These are phyloP conservation scores for Brenthis ino DNA, from an alignment of 2,888 invertebrate species.

Conservation along the genomic window DNA sequence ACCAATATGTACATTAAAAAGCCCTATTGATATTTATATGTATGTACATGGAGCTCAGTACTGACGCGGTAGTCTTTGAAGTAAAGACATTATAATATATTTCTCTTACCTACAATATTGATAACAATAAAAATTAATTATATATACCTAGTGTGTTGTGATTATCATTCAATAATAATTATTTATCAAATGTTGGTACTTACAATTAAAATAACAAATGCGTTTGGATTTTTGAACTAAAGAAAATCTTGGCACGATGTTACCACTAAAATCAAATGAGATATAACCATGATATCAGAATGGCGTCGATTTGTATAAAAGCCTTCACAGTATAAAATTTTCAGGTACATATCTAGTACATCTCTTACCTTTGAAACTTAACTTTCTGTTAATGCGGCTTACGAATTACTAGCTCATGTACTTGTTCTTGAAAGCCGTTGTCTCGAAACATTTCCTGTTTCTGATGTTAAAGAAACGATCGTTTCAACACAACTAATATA, in stretches of 20 bases:
- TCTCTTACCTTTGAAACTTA: constrained; percentile 11
- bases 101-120: too few species aligned
- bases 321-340: constrained; percentile 19
- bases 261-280: constrained; percentile 3
- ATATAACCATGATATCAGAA: background rate
- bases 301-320: constrained; percentile 14
- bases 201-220: constrained; percentile 19
- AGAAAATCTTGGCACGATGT: constrained; percentile 12
- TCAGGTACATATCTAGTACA: constrained; percentile 28
- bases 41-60: constrained; percentile 43
- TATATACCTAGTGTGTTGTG: constrained; percentile 1
- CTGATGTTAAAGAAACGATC: constrained; percentile 1
- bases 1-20: constrained; percentile 65
- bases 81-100: too few species aligned
- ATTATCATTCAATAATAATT: constrained; percentile 1
- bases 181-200: background rate
- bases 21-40: constrained; percentile 35
- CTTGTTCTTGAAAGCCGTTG: background rate
- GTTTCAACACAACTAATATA: background rate
- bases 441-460: constrained; percentile 8
- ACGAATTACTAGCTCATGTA: background rate
- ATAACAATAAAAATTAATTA: too few species aligned
- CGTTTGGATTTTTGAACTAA: constrained; percentile 16
- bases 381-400: background rate
- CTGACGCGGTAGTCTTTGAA: background rate